Base-by-base conservation (phyloP, 2,888 invertebrate species). In the Eilema caniola region DNA sequence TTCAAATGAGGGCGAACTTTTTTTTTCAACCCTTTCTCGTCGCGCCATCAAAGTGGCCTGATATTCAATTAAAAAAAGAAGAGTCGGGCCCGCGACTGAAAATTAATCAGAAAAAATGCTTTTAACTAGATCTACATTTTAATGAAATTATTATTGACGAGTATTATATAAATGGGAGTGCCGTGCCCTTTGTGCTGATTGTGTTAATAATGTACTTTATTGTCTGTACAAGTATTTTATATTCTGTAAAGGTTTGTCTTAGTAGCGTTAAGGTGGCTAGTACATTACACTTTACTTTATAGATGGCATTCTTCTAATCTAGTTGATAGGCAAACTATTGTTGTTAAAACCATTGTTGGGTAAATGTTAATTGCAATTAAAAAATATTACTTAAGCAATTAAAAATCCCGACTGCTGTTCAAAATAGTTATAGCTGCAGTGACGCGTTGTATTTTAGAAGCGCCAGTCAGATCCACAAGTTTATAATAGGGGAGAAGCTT, bases 41-140 rank as follows among this genome's bases (percentile, higher is more conserved):
- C 91, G 90, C 89, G 92, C 94, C 95, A 94, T 95, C 95, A 95
- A 95, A 95, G 95, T 95, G 95, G 94, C 95, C 93, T 93, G 94
- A 94, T 95, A 95, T 95, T 95, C 95, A 95, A 95, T 95, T 95
- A 95, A 95, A 95, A 95, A 95, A 95, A 94, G 93, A 92, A 93
- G 92, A 93, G 91, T 79, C 89, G 81, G 86, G 84, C 84, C 87
- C 93, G 93, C 93, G 95, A 94, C 94, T 95, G 94, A 93, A 95
- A 95, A 95, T 95, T 95, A 95, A 95, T 95, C 94, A 95, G 94
- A 95, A 95, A 95, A 95, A 95, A 95, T 95, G 95, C 95, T 95
- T 95, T 95, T 95, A 95, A 95, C 95, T 95, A 95, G 93, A 95
- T 95, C 95, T 95, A 95, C 95, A 95, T 95, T 95, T 95, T 95